Evolutionary conservation across 2,888 invertebrate genomes (phyloP).

Genomic region (Ctenicera cuprea): DNA sequence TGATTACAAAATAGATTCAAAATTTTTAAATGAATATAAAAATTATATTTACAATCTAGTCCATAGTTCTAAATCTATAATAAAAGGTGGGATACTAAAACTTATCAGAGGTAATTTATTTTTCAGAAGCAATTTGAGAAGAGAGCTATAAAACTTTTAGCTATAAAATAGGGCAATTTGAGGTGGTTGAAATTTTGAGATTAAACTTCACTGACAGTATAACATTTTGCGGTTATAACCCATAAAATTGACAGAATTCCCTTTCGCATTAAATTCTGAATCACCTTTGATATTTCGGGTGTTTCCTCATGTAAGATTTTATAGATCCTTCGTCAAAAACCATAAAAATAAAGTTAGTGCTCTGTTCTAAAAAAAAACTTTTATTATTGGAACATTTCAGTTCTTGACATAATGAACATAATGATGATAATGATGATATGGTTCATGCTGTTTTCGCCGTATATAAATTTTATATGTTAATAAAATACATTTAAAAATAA

Average conservation of each 20-base stretch:
- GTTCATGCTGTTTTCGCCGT: too few relatives aligned
- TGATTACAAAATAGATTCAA: too few relatives aligned
- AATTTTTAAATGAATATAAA: too few relatives aligned
- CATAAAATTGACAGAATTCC: slow-evolving; percentile 4
- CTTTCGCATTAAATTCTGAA: background rate
- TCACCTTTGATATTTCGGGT: background rate
- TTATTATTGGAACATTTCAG: too few relatives aligned
- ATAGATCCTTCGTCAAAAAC: too few relatives aligned
- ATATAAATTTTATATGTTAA: too few relatives aligned
- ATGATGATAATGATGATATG: too few relatives aligned
- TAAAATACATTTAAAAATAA: too few relatives aligned
- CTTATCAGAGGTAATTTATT: slow-evolving; percentile 10
- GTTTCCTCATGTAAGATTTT: background rate
- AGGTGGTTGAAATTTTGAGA: slow-evolving; percentile 20
- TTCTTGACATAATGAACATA: too few relatives aligned
- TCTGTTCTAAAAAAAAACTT: too few relatives aligned
- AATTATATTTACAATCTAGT: too few relatives aligned
- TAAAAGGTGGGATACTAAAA: slow-evolving; percentile 1
- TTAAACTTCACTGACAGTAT: slow-evolving; percentile 9
- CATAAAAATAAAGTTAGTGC: too few relatives aligned
- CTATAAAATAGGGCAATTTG: slow-evolving; percentile 13
- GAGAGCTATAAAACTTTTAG: slow-evolving; percentile 9
- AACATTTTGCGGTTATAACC: background rate
- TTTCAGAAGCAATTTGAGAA: slow-evolving; percentile 9
- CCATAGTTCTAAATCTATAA: background rate